Base-by-base conservation (phyloP, 2,797 vertebrate genomes). In the Microcaecilia unicolor region DNA sequence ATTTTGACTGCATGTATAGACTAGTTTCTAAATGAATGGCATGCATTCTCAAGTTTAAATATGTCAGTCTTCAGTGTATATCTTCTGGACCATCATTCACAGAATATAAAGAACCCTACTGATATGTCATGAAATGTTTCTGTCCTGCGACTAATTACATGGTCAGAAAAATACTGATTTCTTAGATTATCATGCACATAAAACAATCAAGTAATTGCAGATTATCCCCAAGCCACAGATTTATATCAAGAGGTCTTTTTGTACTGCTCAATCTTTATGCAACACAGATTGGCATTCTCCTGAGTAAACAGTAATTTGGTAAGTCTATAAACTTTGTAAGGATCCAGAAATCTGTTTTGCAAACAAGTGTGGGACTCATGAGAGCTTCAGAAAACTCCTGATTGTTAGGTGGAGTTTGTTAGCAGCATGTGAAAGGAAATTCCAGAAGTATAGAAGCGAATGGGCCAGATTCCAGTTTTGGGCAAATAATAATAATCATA, bases 251-350 rank as follows among this genome's bases (percentile, higher is more conserved):
- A n/a, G n/a, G n/a, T n/a, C n/a, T n/a, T n/a, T n/a, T n/a, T n/a
- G n/a, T n/a, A n/a, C n/a, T n/a, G n/a, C n/a, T n/a, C n/a, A n/a
- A n/a, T n/a, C n/a, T n/a, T n/a, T n/a, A n/a, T n/a, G n/a, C n/a
- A n/a, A n/a, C n/a, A n/a, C 25, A 28, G 16, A 16, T 43, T 8
- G 35, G 30, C 42, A 44, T 54, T 46, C 41, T 27, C 2, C 25
- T 36, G 28, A 20, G 25, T 58, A 27, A 58, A 44, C 26, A 38
- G 4, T 30, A 47, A 41, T 33, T 37, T 39, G 42, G 54, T 34
- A 55, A 14, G 37, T 0, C 0, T n/a, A 7, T 1, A 22, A 14
- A 15, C 41, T 42, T 29, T 5, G 11, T 4, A 27, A 30, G 42
- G 51, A 19, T 49, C 44, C 41, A 31, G 41, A 39, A 26, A 24